phyloP scores from a whole-genome alignment of 2,797 vertebrate species.

The Sebastes matsubarae region DNA sequence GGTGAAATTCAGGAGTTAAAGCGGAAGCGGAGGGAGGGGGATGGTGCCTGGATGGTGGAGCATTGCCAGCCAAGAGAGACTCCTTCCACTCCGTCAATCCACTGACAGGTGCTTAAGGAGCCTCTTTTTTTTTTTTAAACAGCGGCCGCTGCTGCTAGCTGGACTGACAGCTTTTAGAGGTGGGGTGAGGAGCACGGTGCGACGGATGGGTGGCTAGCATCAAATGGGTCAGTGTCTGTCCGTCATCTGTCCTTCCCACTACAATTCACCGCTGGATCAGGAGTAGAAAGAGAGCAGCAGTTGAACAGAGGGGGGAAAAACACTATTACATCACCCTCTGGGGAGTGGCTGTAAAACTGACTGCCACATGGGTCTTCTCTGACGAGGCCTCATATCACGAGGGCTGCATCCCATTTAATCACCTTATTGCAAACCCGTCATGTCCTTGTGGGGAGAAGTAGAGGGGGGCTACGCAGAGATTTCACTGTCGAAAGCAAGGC shows the following conservation, averaged over 20 bases:
- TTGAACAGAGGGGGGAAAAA: not conserved
- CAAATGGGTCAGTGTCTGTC: conserved; percentile 49
- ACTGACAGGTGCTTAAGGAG: conserved; percentile 69
- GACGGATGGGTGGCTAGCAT: conserved; percentile 38
- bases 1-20: conserved; percentile 41
- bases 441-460: conserved; percentile 16
- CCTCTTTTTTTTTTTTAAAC: conserved; percentile 14
- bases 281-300: conserved; percentile 11
- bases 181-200: conserved; percentile 31
- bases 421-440: not conserved
- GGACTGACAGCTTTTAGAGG: conserved; percentile 58
- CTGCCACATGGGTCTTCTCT: conserved; percentile 41
- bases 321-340: conserved; percentile 37
- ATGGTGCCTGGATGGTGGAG: conserved; percentile 22
- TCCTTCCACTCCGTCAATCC: conserved; percentile 72
- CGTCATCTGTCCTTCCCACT: conserved; percentile 45
- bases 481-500: not conserved
- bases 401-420: conserved; percentile 22
- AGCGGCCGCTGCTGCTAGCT: conserved; percentile 41
- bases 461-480: not conserved
- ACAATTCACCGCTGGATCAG: conserved; percentile 36
- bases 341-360: conserved; percentile 39
- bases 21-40: not conserved
- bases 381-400: conserved; percentile 6
- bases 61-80: conserved; percentile 38